phyloP scores from a whole-genome alignment of 1,140 invertebrate species.

The Drosophila paulistorum region DNA sequence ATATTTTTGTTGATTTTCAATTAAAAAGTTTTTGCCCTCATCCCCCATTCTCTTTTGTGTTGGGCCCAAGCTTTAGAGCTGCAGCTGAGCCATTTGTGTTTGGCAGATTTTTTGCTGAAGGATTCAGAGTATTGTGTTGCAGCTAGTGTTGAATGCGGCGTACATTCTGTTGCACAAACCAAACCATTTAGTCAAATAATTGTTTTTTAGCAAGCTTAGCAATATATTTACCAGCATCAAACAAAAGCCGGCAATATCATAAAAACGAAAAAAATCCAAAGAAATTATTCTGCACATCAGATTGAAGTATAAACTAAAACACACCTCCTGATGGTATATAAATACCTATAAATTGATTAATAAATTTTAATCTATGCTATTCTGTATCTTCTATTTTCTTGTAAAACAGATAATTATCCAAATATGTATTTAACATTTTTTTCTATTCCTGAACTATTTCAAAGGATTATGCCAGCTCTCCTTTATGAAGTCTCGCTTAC shows the following conservation, averaged over 20 bases:
- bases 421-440: too few species aligned
- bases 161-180: conserved; percentile 46
- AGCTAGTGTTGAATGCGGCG: conserved; percentile 35
- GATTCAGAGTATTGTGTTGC: conserved; percentile 12
- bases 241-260: conserved; percentile 40
- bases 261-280: background rate
- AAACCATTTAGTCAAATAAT: conserved; percentile 72
- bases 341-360: too few species aligned
- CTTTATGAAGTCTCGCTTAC: too few species aligned
- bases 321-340: background rate
- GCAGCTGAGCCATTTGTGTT: conserved; percentile 22
- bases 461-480: too few species aligned
- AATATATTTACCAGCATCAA: conserved; percentile 38
- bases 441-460: too few species aligned
- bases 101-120: conserved; percentile 2
- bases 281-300: background rate
- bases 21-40: conserved; percentile 65
- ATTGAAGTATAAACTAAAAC: background rate
- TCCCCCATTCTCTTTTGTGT: conserved; percentile 33
- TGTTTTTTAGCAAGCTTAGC: conserved; percentile 63
- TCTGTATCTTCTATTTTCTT: too few species aligned
- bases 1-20: conserved; percentile 69
- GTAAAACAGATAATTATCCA: too few species aligned
- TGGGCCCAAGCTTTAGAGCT: conserved; percentile 18
- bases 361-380: too few species aligned